phyloP scores from a whole-genome alignment of 2,888 invertebrate genomes.

The Microctonus hyperodae region DNA sequence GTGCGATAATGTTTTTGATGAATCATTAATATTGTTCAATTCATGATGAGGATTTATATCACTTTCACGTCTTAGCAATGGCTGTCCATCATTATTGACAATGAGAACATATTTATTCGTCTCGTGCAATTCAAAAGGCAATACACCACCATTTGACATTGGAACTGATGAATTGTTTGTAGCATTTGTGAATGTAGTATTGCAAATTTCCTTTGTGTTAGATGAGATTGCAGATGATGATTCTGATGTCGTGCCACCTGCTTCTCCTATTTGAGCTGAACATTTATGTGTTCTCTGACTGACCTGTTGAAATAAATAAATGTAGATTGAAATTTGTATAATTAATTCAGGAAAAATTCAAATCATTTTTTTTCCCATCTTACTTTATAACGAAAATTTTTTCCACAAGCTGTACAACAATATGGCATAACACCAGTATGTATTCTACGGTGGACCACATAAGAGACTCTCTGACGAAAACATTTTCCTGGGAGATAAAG shows the following conservation, averaged over 20 bases:
- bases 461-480: conserved; percentile 85
- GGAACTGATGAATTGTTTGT: conserved; percentile 30
- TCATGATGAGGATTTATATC: conserved; percentile 36
- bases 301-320: conserved; percentile 65
- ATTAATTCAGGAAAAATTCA: background rate
- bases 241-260: conserved; percentile 63
- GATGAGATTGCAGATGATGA: conserved; percentile 28
- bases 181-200: conserved; percentile 10
- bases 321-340: background rate
- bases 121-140: conserved; percentile 35
- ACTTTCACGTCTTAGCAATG: conserved; percentile 50
- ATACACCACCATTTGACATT: conserved; percentile 32
- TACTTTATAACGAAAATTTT: conserved; percentile 84
- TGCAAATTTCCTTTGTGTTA: conserved; percentile 51
- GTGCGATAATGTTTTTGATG: conserved; percentile 5
- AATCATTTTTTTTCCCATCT: conserved; percentile 29
- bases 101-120: conserved; percentile 57
- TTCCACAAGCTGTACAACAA: conserved; percentile 80
- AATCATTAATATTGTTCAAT: conserved; percentile 14
- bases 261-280: conserved; percentile 69
- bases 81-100: conserved; percentile 54
- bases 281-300: conserved; percentile 87
- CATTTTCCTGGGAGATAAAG: conserved; percentile 74
- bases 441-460: conserved; percentile 83
- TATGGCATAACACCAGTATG: conserved; percentile 89